Base-by-base conservation (phyloP, 2,113 vertebrate genomes). In the Casuarius casuarius region DNA sequence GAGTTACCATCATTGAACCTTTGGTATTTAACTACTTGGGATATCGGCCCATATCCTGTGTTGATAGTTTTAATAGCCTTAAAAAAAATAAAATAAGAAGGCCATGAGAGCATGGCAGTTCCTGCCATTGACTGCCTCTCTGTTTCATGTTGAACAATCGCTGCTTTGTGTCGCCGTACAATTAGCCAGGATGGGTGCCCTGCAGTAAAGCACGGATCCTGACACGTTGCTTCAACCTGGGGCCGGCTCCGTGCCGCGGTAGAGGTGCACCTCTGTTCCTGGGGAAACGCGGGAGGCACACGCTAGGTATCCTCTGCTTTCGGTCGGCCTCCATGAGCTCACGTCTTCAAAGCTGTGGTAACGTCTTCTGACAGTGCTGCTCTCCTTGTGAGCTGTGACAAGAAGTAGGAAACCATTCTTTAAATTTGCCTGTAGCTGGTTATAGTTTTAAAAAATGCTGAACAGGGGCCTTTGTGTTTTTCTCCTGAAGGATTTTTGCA, bases 91-190 rank as follows among this genome's bases (percentile, higher is more conserved):
- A 14, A 31, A 38, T 38, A 38, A 44, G n/a, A 46, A 96, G 48
- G 66, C 94, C 89, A 84, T 11, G 15, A 71, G 80, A 79, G 92
- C 92, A 46, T 8, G 75, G 91, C 88, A 79, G 93, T 33, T 93
- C 74, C 95, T 92, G 76, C 95, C 86, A 6, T 72, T 49, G 74
- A 6, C 35, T 17, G 58, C 75, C 85, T 97, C 94, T 76, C 97
- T 98, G 98, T 98, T 98, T 97, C 95, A 35, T 59, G 89, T 95
- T 97, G 97, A 85, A 98, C 98, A 99, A 97, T 98, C 84, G 61
- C 83, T 73, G 98, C 98, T 98, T 98, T 98, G 98, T 98, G 96
- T 52, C 76, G 93, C 95, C 38, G 49, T 87, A 91, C 98, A 96
- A 82, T 89, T 88, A 94, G 96, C 97, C 82, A 89, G 89, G 97